A percentile compares a stretch with the other conserved stretches of the same genome.
Evolutionary conservation across 2,888 invertebrate genomes (phyloP).

Genomic region (Leucophora obtusa): DNA sequence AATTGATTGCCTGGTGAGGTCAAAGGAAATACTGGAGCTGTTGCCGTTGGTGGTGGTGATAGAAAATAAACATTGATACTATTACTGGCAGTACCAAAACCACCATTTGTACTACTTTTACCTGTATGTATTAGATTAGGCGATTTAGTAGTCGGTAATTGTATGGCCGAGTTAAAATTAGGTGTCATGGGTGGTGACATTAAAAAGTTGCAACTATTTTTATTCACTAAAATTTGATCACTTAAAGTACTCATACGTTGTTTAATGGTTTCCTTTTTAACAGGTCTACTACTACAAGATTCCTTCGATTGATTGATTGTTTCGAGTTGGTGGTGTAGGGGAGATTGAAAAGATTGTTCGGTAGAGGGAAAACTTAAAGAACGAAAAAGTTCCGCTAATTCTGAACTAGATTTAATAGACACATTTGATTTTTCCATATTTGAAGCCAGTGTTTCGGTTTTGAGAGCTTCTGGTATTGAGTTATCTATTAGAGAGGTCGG

Average conservation of each 20-base stretch:
- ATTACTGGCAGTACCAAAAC: slow-evolving; percentile 61
- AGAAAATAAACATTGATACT: slow-evolving; percentile 77
- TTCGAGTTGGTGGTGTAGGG: slow-evolving; percentile 40
- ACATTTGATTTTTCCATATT: slow-evolving; percentile 73
- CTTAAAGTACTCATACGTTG: slow-evolving; percentile 77
- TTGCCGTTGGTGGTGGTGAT: slow-evolving; percentile 74
- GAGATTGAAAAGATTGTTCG: slow-evolving; percentile 66
- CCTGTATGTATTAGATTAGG: slow-evolving; percentile 55
- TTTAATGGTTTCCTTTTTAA: slow-evolving; percentile 65
- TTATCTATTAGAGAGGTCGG: slow-evolving; percentile 71
- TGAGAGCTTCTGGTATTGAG: slow-evolving; percentile 51
- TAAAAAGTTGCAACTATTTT: slow-evolving; percentile 71
- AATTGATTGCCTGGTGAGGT: slow-evolving; percentile 67
- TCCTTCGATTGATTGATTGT: slow-evolving; percentile 32
- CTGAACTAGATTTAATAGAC: slow-evolving; percentile 74
- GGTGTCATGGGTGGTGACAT: slow-evolving; percentile 78
- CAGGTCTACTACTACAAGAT: slow-evolving; percentile 15
- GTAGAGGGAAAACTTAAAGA: slow-evolving; percentile 76
- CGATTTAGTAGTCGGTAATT: slow-evolving; percentile 66
- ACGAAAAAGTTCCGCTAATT: slow-evolving; percentile 76
- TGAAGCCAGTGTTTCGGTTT: slow-evolving; percentile 29
- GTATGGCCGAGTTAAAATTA: slow-evolving; percentile 68
- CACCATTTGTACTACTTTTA: slow-evolving; percentile 40
- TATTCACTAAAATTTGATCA: slow-evolving; percentile 75
- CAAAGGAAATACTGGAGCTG: slow-evolving; percentile 65